A percentile compares a stretch with the other conserved stretches of the same genome.
phyloP scores from a whole-genome alignment of 2,888 invertebrate genomes.

The Ophonus ardosiacus region DNA sequence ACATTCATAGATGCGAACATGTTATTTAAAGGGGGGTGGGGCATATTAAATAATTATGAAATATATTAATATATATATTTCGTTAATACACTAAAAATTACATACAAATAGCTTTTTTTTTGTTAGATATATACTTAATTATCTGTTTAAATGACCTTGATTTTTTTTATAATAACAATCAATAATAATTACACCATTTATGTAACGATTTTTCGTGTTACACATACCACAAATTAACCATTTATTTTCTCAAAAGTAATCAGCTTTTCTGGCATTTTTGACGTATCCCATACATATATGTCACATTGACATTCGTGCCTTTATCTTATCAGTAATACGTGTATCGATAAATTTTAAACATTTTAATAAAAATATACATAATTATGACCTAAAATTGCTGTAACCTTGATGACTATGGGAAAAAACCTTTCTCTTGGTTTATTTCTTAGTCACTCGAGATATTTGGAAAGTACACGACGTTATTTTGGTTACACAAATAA shows the following conservation, averaged over 20 bases:
- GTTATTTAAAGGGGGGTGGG: background rate
- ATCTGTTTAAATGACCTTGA: no score
- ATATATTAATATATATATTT: no score
- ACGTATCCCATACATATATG: background rate
- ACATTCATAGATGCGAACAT: no score
- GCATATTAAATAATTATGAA: background rate
- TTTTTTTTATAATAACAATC: no score
- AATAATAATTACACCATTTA: background rate
- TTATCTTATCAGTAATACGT: constrained; percentile 6
- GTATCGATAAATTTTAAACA: constrained; percentile 22
- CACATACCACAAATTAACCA: background rate
- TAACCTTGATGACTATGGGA: constrained; percentile 46
- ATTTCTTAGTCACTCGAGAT: background rate
- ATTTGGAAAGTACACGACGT: constrained; percentile 51
- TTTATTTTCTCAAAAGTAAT: background rate
- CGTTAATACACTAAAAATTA: no score
- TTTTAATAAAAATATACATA: background rate
- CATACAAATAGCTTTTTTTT: no score
- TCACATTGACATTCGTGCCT: background rate
- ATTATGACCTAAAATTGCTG: constrained; percentile 11
- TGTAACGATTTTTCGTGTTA: background rate
- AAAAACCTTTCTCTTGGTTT: constrained; percentile 58
- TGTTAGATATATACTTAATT: no score
- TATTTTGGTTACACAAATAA: background rate
- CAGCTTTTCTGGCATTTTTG: background rate